Percentiles rank a stretch among this genome's conserved stretches.
Conservation (phyloP, 1,140 invertebrate species). For the Pectinophora gossypiella region DNA sequence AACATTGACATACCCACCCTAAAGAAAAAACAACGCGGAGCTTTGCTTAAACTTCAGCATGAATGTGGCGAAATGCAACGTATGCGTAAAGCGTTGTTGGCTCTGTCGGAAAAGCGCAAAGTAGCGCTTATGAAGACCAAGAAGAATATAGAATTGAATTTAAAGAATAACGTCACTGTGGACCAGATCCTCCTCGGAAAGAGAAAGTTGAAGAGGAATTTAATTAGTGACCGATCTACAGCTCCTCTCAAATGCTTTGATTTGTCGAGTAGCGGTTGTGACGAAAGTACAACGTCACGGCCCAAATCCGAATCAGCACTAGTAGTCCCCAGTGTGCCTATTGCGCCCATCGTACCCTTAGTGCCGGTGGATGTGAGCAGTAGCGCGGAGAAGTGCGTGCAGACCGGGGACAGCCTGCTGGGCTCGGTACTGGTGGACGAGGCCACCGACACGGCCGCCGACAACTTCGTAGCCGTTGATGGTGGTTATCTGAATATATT, state of each 20-base stretch:
- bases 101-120: constrained; percentile 60
- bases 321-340: constrained; percentile 17
- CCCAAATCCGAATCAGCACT: constrained; percentile 20
- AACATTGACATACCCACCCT: constrained; percentile 62
- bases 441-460: constrained; percentile 36
- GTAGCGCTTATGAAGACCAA: constrained; percentile 62
- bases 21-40: constrained; percentile 68
- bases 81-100: constrained; percentile 59
- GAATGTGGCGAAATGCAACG: constrained; percentile 70
- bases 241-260: constrained; percentile 63
- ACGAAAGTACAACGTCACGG: constrained; percentile 43
- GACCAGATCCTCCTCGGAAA: constrained; percentile 56
- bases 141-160: constrained; percentile 59
- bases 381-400: constrained; percentile 53
- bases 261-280: constrained; percentile 58
- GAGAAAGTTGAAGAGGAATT: constrained; percentile 46
- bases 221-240: constrained; percentile 30
- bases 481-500: constrained; percentile 65
- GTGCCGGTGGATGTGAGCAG: constrained; percentile 5
- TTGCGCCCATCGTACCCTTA: constrained; percentile 7
- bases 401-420: constrained; percentile 42
- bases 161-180: constrained; percentile 51
- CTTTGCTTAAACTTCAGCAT: constrained; percentile 60
- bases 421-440: constrained; percentile 15
- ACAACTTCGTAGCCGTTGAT: constrained; percentile 57